Evolutionary conservation across 2,797 vertebrate genomes (phyloP).

Genomic region (Neopelma chrysocephalum): DNA sequence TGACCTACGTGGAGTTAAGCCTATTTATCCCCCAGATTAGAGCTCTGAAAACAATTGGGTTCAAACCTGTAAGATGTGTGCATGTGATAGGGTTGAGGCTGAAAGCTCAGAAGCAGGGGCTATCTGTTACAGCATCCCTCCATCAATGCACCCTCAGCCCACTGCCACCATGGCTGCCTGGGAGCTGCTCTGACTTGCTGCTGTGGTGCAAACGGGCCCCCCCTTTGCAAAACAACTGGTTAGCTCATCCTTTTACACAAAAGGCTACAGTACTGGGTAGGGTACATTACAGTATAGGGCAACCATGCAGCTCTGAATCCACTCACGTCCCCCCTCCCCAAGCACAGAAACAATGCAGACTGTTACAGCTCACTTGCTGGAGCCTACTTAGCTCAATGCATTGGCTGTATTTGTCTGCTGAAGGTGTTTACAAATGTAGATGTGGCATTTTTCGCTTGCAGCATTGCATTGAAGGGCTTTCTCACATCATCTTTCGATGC

Average conservation of each 20-base stretch:
- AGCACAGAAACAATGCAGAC: slow-evolving; percentile 37
- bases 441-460: background rate
- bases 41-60: slow-evolving; percentile 31
- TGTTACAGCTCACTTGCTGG: background rate
- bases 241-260: slow-evolving; percentile 59
- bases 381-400: slow-evolving; percentile 1
- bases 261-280: slow-evolving; percentile 47
- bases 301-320: slow-evolving; percentile 33
- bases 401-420: slow-evolving; percentile 2
- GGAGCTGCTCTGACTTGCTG: slow-evolving; percentile 26
- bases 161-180: background rate
- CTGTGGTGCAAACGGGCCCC: background rate
- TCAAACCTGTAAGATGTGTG: slow-evolving; percentile 23
- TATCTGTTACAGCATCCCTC: slow-evolving; percentile 16
- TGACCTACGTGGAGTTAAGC: slow-evolving; percentile 28
- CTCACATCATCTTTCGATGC: background rate
- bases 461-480: background rate
- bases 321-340: background rate
- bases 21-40: slow-evolving; percentile 38
- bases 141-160: background rate
- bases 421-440: slow-evolving; percentile 37
- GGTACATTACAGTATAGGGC: slow-evolving; percentile 52
- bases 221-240: background rate
- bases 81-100: background rate
- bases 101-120: background rate